These are phyloP conservation scores for Hormiphora californensis DNA, from an alignment of 37 sponge, comb jelly and placozoan species.

Conservation along the genomic window DNA sequence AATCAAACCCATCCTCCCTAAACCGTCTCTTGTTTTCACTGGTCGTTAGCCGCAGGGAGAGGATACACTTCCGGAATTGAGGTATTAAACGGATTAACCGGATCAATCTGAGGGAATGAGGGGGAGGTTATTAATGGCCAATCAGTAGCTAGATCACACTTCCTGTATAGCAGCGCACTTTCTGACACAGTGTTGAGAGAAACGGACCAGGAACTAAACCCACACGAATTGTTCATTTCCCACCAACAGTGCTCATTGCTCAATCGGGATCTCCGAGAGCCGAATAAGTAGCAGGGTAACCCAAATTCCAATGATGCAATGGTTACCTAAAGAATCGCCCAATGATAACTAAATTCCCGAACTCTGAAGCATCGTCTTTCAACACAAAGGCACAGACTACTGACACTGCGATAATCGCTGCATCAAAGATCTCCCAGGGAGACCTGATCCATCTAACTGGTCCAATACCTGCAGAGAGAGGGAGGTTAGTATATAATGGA, in stretches of 20 bases:
- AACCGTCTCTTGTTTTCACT: constrained; percentile 68
- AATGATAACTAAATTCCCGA: not conserved
- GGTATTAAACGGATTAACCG: constrained; percentile 33
- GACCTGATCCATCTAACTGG: not conserved
- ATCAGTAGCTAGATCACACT: too few species aligned
- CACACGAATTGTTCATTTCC: too few species aligned
- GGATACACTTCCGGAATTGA: constrained; percentile 37
- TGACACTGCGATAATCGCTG: not conserved
- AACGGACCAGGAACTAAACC: too few species aligned
- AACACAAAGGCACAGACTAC: not conserved
- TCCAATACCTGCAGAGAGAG: too few species aligned
- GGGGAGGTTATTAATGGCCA: too few species aligned
- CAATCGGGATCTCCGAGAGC: too few species aligned
- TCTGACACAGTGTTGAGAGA: too few species aligned
- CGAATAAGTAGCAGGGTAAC: too few species aligned
- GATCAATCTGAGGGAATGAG: constrained; percentile 16
- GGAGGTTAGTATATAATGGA: too few species aligned
- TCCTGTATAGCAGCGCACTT: too few species aligned
- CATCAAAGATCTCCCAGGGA: constrained; percentile 21
- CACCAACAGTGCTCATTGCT: too few species aligned
- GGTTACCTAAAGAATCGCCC: not conserved
- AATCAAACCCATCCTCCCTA: constrained; percentile 63
- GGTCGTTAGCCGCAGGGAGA: constrained; percentile 14
- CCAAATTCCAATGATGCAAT: too few species aligned
- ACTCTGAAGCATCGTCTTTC: not conserved